Percentiles rank a stretch among this genome's conserved stretches.
Evolutionary conservation across 1,140 invertebrate genomes (phyloP).

Genomic region (Sipha flava): DNA sequence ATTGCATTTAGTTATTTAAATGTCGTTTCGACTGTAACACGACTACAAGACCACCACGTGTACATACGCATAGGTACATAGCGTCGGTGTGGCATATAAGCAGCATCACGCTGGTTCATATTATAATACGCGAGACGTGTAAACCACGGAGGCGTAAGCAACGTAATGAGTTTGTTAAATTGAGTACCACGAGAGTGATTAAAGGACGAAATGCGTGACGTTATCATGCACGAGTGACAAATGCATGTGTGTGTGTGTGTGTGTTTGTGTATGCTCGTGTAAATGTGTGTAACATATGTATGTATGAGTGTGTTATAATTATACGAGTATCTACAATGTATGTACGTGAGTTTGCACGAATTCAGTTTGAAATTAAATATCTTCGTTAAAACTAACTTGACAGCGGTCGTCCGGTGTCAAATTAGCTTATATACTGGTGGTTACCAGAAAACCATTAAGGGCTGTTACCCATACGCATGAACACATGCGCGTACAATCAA

Average conservation of each 20-base stretch:
- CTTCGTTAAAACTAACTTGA: neutral
- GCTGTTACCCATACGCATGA: no score
- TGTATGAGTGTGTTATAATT: no score
- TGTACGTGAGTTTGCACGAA: no score
- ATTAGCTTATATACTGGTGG: neutral
- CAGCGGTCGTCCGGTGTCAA: neutral
- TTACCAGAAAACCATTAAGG: neutral
- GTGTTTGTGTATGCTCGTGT: no score
- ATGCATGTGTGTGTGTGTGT: no score
- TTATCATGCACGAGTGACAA: neutral
- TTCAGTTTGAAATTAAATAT: neutral
- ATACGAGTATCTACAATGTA: no score
- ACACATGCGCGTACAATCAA: neutral
- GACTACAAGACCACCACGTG: no score
- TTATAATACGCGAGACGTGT: neutral
- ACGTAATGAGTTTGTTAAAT: neutral
- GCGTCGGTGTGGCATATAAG: no score
- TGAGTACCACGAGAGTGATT: neutral
- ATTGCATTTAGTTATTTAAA: no score
- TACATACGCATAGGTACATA: no score
- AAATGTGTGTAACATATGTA: no score
- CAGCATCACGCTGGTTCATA: neutral
- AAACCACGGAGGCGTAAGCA: neutral
- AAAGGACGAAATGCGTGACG: neutral
- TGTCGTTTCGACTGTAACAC: no score